Conservation (phyloP, 1,140 invertebrate species). For the Hycleus cichorii region DNA sequence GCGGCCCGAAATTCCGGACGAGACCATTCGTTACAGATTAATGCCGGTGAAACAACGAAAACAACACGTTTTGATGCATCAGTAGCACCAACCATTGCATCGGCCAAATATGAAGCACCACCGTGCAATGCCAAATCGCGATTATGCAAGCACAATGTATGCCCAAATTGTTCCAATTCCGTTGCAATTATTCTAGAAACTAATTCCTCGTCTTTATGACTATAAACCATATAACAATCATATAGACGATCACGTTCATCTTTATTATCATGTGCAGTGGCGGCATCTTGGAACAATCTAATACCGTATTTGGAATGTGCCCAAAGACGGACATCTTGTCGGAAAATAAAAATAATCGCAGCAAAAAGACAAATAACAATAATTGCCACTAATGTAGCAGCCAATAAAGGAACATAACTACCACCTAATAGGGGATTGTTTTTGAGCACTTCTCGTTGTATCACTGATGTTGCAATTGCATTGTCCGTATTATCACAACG, state of each 20-base stretch:
- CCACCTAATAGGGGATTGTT: slow-evolving; percentile 47
- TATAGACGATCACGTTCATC: slow-evolving; percentile 66
- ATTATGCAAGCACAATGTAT: slow-evolving; percentile 61
- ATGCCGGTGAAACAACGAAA: slow-evolving; percentile 64
- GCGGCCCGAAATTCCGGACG: slow-evolving; percentile 62
- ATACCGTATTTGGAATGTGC: slow-evolving; percentile 66
- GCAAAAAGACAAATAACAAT: slow-evolving; percentile 60
- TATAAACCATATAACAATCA: slow-evolving; percentile 83
- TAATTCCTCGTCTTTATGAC: slow-evolving; percentile 75
- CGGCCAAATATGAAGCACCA: slow-evolving; percentile 54
- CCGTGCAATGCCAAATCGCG: slow-evolving; percentile 61
- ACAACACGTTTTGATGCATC: slow-evolving; percentile 66
- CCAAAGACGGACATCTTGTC: slow-evolving; percentile 67
- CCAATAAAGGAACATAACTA: slow-evolving; percentile 61
- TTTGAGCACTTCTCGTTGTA: slow-evolving; percentile 52
- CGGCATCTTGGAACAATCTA: slow-evolving; percentile 56
- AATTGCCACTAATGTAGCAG: slow-evolving; percentile 64
- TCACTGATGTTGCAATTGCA: slow-evolving; percentile 53
- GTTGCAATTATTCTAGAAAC: slow-evolving; percentile 68
- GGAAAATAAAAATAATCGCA: slow-evolving; percentile 65
- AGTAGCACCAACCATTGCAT: slow-evolving; percentile 68
- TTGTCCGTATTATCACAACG: slow-evolving; percentile 56
- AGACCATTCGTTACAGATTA: slow-evolving; percentile 69
- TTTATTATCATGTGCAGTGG: slow-evolving; percentile 46
- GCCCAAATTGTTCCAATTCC: slow-evolving; percentile 68